Base-by-base conservation (phyloP, 1,140 invertebrate genomes). In the Drosophila murphyi region DNA sequence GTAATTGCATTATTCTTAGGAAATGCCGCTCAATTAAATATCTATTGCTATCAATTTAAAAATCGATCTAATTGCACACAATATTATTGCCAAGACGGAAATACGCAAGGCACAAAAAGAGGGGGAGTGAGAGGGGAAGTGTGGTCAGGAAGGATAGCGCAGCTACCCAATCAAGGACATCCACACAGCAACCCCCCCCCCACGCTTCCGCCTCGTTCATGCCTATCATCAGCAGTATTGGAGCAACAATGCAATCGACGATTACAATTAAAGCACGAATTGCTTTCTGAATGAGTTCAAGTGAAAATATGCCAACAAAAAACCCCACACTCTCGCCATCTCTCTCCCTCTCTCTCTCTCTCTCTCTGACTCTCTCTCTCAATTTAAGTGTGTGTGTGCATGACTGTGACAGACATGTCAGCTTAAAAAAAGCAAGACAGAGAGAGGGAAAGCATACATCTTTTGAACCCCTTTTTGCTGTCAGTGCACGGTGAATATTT, bases 241-340 rank as follows among this genome's bases (percentile, higher is more conserved):
- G 37, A 72, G 72, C 50, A 83, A 88, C 82, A 85, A 86, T 81
- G 82, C 82, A 85, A 85, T 86, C 78, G 71, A 60, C 61, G 79
- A 76, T 68, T 67, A 82, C 82, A 86, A 88, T 86, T 86, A 86
- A 88, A 76, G 76, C 76, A 88, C 61, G 88, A 88, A 88, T 88
- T 86, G 79, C 83, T 76, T 70, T 70, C 62, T 70, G 76, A 70
- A 68, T 34, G 67, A 78, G 71, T 47, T 76, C 54, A 56, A 76
- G 76, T 72, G 78, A 65, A 75, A 78, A 74, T 68, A 71, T 41
- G 47, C 41, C 28, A 29, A 56, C 47, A 28, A 10, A 43, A 61
- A 39, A 10, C 37, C 3, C 39, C 39, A 0, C 8, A 3, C 39
- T 41, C 7, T 41, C 39, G 8, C 39, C 6, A 5, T 39, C 37